Conservation (phyloP, 2,888 invertebrate species). For the Ganaspis brasiliensis region DNA sequence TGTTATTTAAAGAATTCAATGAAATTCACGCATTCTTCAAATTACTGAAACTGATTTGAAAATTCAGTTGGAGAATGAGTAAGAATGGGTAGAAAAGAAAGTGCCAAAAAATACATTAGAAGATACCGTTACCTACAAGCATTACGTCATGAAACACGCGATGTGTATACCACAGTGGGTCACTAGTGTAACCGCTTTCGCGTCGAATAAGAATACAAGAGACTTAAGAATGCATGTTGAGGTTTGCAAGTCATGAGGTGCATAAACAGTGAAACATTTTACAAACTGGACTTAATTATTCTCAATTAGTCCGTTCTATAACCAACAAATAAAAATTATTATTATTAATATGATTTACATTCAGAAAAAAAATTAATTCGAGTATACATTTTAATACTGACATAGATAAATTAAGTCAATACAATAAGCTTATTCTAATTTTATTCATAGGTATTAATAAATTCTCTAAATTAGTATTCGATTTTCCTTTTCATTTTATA, state of each 20-base stretch:
- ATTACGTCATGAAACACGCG: constrained; percentile 66
- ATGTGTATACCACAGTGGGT: constrained; percentile 62
- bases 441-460: too few relatives aligned
- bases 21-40: too few relatives aligned
- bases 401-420: too few relatives aligned
- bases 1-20: too few relatives aligned
- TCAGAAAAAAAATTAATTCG: too few relatives aligned
- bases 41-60: background rate
- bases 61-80: constrained; percentile 23
- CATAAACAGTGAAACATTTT: constrained; percentile 29
- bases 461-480: too few relatives aligned
- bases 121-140: constrained; percentile 67
- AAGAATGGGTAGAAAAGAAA: constrained; percentile 51
- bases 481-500: too few relatives aligned
- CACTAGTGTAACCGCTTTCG: constrained; percentile 67
- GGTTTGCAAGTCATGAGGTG: constrained; percentile 34
- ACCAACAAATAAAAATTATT: background rate
- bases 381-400: too few relatives aligned
- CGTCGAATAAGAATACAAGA: constrained; percentile 54
- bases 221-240: constrained; percentile 36
- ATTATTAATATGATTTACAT: background rate
- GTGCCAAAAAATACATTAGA: constrained; percentile 60
- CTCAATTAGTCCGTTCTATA: background rate
- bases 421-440: too few relatives aligned
- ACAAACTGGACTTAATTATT: background rate